phyloP scores from a whole-genome alignment of 2,888 invertebrate species.

The Amorpha juglandis region DNA sequence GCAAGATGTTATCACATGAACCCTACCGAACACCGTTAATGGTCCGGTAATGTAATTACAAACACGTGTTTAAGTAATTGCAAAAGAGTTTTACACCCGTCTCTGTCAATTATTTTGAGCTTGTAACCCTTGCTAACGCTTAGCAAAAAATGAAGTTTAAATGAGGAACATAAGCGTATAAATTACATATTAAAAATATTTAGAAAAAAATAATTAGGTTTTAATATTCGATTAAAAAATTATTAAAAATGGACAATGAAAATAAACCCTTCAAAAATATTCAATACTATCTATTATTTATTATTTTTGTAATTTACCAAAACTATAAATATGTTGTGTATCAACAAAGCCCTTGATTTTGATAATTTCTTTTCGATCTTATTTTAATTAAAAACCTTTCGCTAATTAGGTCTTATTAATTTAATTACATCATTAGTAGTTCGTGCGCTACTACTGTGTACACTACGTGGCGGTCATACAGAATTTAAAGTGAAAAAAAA shows the following conservation, averaged over 20 bases:
- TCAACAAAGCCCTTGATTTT: too few species aligned
- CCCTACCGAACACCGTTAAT: constrained; percentile 12
- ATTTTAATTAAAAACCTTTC: too few species aligned
- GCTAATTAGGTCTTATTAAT: background rate
- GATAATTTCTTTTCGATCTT: too few species aligned
- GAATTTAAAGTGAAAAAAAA: background rate
- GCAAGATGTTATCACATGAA: constrained; percentile 22
- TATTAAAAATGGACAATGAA: too few species aligned
- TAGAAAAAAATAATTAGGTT: too few species aligned
- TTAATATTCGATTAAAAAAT: too few species aligned
- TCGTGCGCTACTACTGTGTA: background rate
- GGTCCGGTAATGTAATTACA: constrained; percentile 20
- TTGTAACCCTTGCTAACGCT: constrained; percentile 10
- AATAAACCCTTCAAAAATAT: too few species aligned
- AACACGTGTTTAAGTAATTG: constrained; percentile 19
- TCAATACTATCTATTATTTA: too few species aligned
- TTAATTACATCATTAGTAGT: too few species aligned
- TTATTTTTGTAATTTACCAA: too few species aligned
- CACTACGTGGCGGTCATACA: background rate
- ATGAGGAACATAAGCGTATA: background rate
- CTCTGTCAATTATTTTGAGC: constrained; percentile 19
- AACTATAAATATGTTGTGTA: too few species aligned
- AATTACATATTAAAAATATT: too few species aligned
- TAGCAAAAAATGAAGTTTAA: background rate
- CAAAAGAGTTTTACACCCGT: constrained; percentile 18